Evolutionary conservation across 1,140 invertebrate species (phyloP).

Genomic region (Prorops nasuta): DNA sequence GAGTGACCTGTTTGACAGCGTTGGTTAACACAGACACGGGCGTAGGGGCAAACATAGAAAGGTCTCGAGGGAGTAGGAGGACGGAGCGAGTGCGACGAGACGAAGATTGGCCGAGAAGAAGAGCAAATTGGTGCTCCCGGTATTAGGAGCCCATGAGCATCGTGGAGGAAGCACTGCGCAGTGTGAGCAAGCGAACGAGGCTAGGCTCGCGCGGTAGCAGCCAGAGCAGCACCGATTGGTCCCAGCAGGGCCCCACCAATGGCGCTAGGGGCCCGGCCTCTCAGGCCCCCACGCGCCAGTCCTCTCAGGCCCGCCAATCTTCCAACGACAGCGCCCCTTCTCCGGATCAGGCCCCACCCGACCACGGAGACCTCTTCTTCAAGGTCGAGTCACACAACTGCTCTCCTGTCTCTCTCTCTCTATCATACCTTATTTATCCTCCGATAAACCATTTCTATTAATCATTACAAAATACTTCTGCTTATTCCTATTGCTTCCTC

Average conservation of each 20-base stretch:
- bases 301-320: slow-evolving; percentile 9
- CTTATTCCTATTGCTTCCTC: background rate
- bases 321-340: background rate
- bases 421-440: slow-evolving; percentile 21
- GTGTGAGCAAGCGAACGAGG: slow-evolving; percentile 29
- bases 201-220: slow-evolving; percentile 17
- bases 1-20: slow-evolving; percentile 5
- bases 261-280: slow-evolving; percentile 23
- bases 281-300: slow-evolving; percentile 22
- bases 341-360: slow-evolving; percentile 42
- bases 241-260: slow-evolving; percentile 10
- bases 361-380: slow-evolving; percentile 45
- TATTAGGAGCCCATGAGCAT: slow-evolving; percentile 44
- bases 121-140: slow-evolving; percentile 56
- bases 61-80: slow-evolving; percentile 5
- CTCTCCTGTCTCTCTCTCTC: slow-evolving; percentile 3
- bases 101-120: slow-evolving; percentile 56
- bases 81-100: slow-evolving; percentile 28
- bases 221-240: slow-evolving; percentile 32
- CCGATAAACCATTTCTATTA: slow-evolving; percentile 9
- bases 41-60: slow-evolving; percentile 13
- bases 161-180: slow-evolving; percentile 38
- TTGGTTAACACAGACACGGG: slow-evolving; percentile 9
- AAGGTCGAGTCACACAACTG: slow-evolving; percentile 39
- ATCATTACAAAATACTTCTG: background rate